Evolutionary conservation across 2,797 vertebrate species (phyloP), one percentile per base, ranked within the genome.

Genomic region (Xenopus petersii): DNA sequence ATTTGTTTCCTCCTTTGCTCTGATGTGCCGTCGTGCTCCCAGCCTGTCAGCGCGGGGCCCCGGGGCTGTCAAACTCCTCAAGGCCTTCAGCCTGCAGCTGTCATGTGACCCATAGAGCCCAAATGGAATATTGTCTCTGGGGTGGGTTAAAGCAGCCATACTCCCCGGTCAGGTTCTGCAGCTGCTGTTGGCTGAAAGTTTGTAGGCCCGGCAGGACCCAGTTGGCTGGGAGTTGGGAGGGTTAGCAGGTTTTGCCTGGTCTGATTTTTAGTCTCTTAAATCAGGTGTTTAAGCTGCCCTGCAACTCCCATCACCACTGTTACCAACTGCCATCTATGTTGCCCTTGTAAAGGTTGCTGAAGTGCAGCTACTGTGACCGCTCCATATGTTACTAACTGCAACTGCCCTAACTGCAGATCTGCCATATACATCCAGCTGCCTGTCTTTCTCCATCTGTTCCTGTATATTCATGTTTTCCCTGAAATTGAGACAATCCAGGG

Each of bases 21-120:
- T 88, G 90, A 86, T 90, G 91, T 82, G 85, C 91, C 15, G 10
- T 51, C 12, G 3, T 51, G 11, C 90, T 93, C 84, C 79, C 87
- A 90, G 91, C 89, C 90, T 91, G 91, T 91, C 89, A 89, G 89
- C 92, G 90, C 91, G 92, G 91, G 91, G 91, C 92, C 89, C 88
- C 84, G 88, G 88, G 90, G 89, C 88, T 87, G 88, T 91, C 89
- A 87, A 78, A 79, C 85, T 84, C 91, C 88, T 84, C 81, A 79
- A 82, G 80, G 88, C 86, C 84, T 91, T 78, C 92, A 82, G 82
- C 85, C 89, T 82, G 88, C 93, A 93, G 91, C 93, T 93, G 92
- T 93, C 88, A 78, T 88, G 88, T 91, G 91, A 93, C 89, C 89
- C 87, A 81, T 84, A 82, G 80, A 85, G 91, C 91, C 91, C 7